Evolutionary conservation across 2,888 invertebrate species (phyloP), one percentile per base, ranked within the genome.

Genomic region (Polydrusus pterygomalis): DNA sequence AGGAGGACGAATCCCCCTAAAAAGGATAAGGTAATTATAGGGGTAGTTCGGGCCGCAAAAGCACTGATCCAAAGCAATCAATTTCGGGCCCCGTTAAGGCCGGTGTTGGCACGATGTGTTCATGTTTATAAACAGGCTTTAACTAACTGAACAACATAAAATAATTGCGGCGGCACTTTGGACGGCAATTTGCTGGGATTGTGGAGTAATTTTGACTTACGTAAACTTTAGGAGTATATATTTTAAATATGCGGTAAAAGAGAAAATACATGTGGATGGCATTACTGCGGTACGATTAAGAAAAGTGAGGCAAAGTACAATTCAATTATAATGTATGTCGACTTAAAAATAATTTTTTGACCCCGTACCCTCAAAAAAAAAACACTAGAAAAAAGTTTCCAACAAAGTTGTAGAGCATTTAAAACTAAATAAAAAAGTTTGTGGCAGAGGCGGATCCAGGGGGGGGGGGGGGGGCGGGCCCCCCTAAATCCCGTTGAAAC

Each of bases 1-100:
- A 18, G 6, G 7, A 30, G 18, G 17, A 60, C 17, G 15, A 64
- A 64, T 49, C 45, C 38, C 58, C 47, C 64, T 64, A 49, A 49
- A 47, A 34, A 47, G 64, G 64, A 47, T 47, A 64, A 64, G 47
- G 58, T 40, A 68, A 68, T 68, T 68, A 68, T 68, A 56, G 54
- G 54, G 58, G 68, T 68, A 68, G 43, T 51, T 54, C 68, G 54
- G 25, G 65, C 51, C 56, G 58, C 68, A 68, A 43, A 43, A 56
- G 51, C 67, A 15, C 18, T 45, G 68, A 54, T 68, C 58, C 54
- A 49, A 58, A 51, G 68, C 68, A 68, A 68, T 68, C 68, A 68
- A 68, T 68, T 68, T 68, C 25, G 56, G 51, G 56, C 51, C 40
- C 58, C 56, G 47, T 68, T 68, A 54, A 51, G 68, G 51, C 54